Evolutionary conservation across 2,888 invertebrate species (phyloP).

Genomic region (Chymomyza procnemis): DNA sequence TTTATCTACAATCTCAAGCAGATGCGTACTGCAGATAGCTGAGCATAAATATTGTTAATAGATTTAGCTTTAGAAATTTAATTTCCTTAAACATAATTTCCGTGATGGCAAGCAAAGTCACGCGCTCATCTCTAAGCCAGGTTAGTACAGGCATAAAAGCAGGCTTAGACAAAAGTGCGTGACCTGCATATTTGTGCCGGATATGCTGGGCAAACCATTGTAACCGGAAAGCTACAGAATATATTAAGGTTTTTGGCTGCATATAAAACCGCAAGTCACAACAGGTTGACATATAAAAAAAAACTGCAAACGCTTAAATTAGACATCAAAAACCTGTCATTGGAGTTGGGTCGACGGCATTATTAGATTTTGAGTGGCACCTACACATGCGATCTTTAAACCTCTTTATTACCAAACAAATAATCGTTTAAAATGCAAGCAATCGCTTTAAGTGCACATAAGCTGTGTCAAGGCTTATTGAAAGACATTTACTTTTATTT

Average conservation of each 20-base stretch:
- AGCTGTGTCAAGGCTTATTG: no score
- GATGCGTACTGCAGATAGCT: neutral
- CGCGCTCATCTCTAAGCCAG: neutral
- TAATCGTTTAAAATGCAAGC: no score
- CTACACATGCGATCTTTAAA: no score
- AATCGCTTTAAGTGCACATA: no score
- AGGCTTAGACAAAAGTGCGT: neutral
- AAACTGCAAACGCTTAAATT: neutral
- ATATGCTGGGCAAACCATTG: neutral
- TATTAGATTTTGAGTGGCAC: no score
- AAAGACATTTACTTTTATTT: no score
- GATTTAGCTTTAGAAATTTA: neutral
- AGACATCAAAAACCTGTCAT: neutral
- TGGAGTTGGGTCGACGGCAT: neutral
- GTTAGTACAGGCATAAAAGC: neutral
- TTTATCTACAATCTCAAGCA: neutral
- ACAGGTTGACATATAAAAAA: neutral
- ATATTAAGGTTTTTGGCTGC: neutral
- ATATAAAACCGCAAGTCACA: neutral
- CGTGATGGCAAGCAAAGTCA: neutral
- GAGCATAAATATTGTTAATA: neutral
- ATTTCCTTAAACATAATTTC: neutral
- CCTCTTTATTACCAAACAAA: no score
- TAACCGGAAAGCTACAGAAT: neutral
- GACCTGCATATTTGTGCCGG: neutral